Evolutionary conservation across 2,797 vertebrate species (phyloP), one percentile per base, ranked within the genome.

Genomic region (Spizella passerina): DNA sequence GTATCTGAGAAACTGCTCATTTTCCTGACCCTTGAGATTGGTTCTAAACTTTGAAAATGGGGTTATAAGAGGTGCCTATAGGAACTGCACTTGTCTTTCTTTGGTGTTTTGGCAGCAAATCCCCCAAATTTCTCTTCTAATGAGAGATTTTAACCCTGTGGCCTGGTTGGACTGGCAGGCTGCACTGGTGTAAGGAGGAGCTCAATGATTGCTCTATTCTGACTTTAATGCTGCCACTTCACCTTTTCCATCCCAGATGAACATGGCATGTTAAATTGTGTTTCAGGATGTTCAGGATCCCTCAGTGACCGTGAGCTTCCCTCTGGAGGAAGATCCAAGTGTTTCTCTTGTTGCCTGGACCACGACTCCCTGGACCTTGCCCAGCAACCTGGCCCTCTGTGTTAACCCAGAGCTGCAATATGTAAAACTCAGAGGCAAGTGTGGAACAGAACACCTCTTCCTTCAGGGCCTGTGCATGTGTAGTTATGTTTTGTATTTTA

Each of bases 311-410:
- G 98, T 99, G 88, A 99, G 92, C 94, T 99, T 99, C 85, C 99
- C 99, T 8, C 90, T 99, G 95, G 95, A 99, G 55, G 99, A 99
- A 69, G 98, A 99, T 86, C 97, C 98, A 88, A 95, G 86, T 19
- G 90, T 99, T 81, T 98, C 98, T 90, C 96, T 99, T 80, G 98
- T 99, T 49, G 99, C 99, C 64, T 99, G 99, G 99, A 99, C 99
- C 55, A 99, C 99, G 56, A 99, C 99, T n/a, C 99, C 99, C 5
- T 99, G 99, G 99, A 99, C 99, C 39, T 97, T 99, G 56, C 99
- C 99, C 11, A 99, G 99, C 96, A 99, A 99, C 88, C 93, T 99
- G 97, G 98, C 99, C 21, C 96, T 99, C 17, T 99, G 99, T 41
- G 99, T 99, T 82, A 99, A 99, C 93, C 98, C 99, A 1, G 99